phyloP scores from a whole-genome alignment of 2,797 vertebrate species.

The Oryzias sinensis region DNA sequence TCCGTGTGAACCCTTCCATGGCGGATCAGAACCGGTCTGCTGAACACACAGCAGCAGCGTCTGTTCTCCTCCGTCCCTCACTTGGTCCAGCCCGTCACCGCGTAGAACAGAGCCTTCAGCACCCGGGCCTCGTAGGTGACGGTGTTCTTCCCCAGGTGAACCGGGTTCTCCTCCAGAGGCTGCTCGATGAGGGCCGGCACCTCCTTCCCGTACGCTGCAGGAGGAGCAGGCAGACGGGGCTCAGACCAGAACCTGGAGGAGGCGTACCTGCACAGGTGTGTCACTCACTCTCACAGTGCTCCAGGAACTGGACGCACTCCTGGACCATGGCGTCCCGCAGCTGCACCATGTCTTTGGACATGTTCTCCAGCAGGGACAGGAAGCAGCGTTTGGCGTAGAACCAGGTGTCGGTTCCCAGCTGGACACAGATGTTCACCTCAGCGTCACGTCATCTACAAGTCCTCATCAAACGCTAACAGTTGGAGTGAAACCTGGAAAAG shows the following conservation, averaged over 20 bases:
- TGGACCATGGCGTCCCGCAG: conserved; percentile 84
- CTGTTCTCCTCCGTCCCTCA: not conserved
- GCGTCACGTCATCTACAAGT: not conserved
- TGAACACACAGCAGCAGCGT: too few species aligned
- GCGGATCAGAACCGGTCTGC: not conserved
- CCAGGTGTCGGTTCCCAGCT: conserved; percentile 94
- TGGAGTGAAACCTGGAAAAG: too few species aligned
- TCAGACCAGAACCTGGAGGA: not conserved
- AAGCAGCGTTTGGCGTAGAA: conserved; percentile 97
- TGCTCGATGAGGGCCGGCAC: conserved; percentile 90
- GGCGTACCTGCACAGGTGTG: not conserved
- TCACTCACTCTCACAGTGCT: conserved; percentile 88
- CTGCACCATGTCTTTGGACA: conserved; percentile 94
- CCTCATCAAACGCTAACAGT: too few species aligned
- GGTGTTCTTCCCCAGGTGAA: conserved; percentile 89
- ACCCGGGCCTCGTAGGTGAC: conserved; percentile 92
- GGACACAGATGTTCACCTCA: conserved; percentile 18
- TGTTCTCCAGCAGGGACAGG: conserved; percentile 94
- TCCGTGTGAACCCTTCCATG: not conserved
- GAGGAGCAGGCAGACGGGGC: not conserved
- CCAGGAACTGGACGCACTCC: conserved; percentile 92
- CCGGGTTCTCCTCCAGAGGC: conserved; percentile 86
- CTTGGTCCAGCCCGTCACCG: conserved; percentile 86
- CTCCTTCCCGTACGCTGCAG: conserved; percentile 79
- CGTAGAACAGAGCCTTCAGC: conserved; percentile 88